phyloP scores from a whole-genome alignment of 1,140 invertebrate genomes.

The Papilio polytes region DNA sequence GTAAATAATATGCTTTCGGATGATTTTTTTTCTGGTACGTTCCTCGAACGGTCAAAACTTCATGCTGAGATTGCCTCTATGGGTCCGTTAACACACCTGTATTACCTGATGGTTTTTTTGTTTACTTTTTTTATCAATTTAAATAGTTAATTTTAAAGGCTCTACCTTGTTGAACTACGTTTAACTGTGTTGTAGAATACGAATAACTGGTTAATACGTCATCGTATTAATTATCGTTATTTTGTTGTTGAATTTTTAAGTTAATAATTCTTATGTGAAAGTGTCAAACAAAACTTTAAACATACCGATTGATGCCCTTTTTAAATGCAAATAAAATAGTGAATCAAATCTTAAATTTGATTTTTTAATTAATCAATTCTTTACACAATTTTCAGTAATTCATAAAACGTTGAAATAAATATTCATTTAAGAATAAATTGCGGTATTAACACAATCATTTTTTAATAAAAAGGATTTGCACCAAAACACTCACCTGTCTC shows the following conservation, averaged over 20 bases:
- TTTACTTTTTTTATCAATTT: neutral
- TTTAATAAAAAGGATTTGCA: too few relatives aligned
- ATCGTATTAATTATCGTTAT: neutral
- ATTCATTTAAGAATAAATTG: too few relatives aligned
- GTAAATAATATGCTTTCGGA: slow-evolving; percentile 11
- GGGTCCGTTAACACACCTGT: neutral
- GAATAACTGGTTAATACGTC: neutral
- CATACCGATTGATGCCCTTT: too few relatives aligned
- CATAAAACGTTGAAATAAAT: too few relatives aligned
- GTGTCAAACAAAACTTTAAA: too few relatives aligned
- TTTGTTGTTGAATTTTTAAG: neutral
- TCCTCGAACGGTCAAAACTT: slow-evolving; percentile 5
- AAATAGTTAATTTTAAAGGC: neutral
- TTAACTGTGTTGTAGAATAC: neutral
- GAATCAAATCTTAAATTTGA: too few relatives aligned
- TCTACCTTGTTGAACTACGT: neutral
- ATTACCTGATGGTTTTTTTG: neutral
- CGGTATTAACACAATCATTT: too few relatives aligned
- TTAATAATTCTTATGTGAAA: neutral
- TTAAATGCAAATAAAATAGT: too few relatives aligned
- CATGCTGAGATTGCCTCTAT: neutral
- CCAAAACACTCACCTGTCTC: neutral
- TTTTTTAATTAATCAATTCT: too few relatives aligned
- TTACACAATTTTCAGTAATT: too few relatives aligned
- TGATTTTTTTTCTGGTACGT: slow-evolving; percentile 1